Conservation (phyloP, 2,797 vertebrate species). For the Oreochromis grahami region DNA sequence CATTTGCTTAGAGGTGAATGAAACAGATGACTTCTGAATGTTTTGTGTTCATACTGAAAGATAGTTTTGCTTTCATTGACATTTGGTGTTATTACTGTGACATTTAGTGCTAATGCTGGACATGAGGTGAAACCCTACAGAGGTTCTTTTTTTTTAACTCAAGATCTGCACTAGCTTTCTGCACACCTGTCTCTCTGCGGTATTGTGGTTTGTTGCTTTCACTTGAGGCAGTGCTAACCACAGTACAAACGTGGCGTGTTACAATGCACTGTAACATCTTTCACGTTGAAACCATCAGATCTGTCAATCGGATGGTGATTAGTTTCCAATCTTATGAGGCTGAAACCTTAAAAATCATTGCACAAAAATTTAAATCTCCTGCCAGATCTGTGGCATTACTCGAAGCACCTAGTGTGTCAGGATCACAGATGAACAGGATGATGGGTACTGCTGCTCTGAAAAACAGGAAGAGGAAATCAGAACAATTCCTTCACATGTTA, state of each 20-base stretch:
- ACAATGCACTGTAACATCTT: neutral
- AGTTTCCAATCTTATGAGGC: neutral
- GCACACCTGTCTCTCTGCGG: conserved; percentile 62
- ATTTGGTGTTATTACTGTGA: neutral
- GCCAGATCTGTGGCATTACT: neutral
- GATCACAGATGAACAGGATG: neutral
- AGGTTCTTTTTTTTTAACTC: neutral
- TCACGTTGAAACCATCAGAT: neutral
- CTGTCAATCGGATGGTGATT: neutral
- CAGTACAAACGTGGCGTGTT: neutral
- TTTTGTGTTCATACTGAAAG: neutral
- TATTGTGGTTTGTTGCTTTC: conserved; percentile 47
- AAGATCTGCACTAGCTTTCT: neutral
- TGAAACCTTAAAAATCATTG: neutral
- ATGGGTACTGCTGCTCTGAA: neutral
- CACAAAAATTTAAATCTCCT: neutral
- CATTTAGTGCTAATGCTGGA: neutral
- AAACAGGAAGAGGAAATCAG: conserved; percentile 61
- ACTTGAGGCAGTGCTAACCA: conserved; percentile 35
- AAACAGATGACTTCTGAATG: neutral
- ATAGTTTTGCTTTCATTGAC: neutral
- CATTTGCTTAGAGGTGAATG: neutral
- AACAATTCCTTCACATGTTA: conserved; percentile 30
- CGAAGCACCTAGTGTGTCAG: neutral
- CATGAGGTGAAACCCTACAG: neutral